Base-by-base conservation (phyloP, 2,113 vertebrate species). In the Zosterops borbonicus region DNA sequence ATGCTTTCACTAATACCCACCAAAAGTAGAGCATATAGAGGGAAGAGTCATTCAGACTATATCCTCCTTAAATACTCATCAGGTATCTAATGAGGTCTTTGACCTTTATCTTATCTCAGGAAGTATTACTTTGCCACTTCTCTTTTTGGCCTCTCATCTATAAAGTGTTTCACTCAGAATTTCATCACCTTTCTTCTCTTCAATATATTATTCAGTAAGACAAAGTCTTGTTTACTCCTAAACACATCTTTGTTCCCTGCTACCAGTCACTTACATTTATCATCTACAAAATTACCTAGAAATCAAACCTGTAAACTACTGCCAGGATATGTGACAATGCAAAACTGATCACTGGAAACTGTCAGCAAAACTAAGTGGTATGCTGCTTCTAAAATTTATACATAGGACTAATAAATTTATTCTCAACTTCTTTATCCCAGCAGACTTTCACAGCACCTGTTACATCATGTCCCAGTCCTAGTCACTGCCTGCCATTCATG, bases 221-320 rank as follows among this genome's bases (percentile, higher is more conserved):
- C 25, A 82, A 94, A 71, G n/a, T 56, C 44, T 46, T 73, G 7
- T 52, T 83, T 62, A 74, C 6, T 49, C 27, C 63, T 70, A 17
- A 96, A 58, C 14, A 42, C 19, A 50, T 73, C 31, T 82, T 83
- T 11, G 25, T 5, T 80, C 11, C 9, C 44, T 64, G 50, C 20
- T 33, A 85, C 22, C 33, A 85, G 24, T 7, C 23, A 81, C 12
- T 86, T 73, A 78, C 3, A 90, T 96, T 95, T 88, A 78, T 46
- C 44, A 75, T 82, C 80, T 78, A 73, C 35, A 28, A 78, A 92
- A 89, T n/a, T 59, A 77, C n/a, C 83, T 65, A 90, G 59, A 97
- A 92, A 95, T 76, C 67, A 88, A 95, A 35, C 13, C n/a, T 58
- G 46, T 63, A 60, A 73, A 62, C 33, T 94, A 83, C 11, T 89